A percentile compares a stretch with the other conserved stretches of the same genome.
These are phyloP conservation scores for Troides helena DNA, from an alignment of 2,888 invertebrate genomes.

Conservation along the genomic window DNA sequence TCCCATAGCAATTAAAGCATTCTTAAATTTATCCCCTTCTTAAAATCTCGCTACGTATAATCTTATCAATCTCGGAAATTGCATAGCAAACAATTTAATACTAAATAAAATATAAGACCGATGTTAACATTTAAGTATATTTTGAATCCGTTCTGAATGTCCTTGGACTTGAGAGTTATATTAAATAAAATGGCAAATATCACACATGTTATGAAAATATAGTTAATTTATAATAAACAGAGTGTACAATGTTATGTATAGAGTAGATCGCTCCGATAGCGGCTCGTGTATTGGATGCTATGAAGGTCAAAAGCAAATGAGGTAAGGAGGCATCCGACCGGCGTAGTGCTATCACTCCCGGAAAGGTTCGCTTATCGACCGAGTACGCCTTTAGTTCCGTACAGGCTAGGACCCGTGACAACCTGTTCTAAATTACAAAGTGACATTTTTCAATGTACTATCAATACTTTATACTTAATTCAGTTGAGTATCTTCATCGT, in stretches of 20 bases:
- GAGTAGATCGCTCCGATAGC: conserved; percentile 43
- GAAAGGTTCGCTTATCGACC: conserved; percentile 34
- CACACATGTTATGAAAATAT: conserved; percentile 1
- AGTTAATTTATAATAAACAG: neutral
- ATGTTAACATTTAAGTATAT: no score
- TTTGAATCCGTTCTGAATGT: no score
- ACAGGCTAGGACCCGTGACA: neutral
- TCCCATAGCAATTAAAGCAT: no score
- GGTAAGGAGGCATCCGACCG: conserved; percentile 38
- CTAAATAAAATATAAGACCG: no score
- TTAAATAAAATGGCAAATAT: conserved; percentile 16
- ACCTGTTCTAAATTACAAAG: neutral
- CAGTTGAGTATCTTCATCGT: no score
- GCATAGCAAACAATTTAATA: no score
- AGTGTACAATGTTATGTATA: conserved; percentile 8
- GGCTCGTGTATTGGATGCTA: conserved; percentile 36
- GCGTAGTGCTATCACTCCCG: conserved; percentile 37
- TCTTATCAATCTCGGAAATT: no score
- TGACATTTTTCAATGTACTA: no score
- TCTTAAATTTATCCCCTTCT: no score
- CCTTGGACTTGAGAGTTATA: no score
- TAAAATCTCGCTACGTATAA: no score
- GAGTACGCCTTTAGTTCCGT: neutral
- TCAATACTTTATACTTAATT: no score
- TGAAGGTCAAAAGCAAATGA: conserved; percentile 43